A percentile compares a stretch with the other conserved stretches of the same genome.
These are phyloP conservation scores for Phyllostomus hastatus DNA, from an alignment of 2,113 vertebrate genomes.

Conservation along the genomic window DNA sequence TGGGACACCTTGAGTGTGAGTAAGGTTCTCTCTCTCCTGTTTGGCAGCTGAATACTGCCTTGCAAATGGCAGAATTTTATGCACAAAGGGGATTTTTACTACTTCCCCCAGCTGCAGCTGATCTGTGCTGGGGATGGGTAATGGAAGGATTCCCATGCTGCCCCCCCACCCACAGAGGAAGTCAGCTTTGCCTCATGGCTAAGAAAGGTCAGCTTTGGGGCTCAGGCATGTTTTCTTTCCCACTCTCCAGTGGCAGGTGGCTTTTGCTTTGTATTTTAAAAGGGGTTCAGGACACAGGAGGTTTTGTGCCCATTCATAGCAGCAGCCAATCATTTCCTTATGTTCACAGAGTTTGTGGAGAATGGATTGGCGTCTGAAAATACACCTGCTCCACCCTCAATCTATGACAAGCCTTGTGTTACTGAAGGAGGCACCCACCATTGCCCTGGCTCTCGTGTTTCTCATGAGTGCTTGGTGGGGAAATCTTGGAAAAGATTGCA, in stretches of 20 bases:
- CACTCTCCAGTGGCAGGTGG: background rate
- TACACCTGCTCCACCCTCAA: background rate
- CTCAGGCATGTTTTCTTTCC: background rate
- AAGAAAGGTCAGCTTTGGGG: background rate
- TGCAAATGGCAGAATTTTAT: background rate
- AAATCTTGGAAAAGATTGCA: background rate
- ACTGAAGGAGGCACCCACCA: background rate
- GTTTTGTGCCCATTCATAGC: background rate
- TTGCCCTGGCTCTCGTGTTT: background rate
- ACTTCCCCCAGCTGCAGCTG: background rate
- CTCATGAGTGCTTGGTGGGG: background rate
- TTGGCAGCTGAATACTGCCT: background rate
- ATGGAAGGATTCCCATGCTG: background rate
- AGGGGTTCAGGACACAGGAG: background rate
- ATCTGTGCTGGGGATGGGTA: background rate
- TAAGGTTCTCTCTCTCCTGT: background rate
- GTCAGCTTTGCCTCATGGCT: background rate
- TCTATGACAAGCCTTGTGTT: background rate
- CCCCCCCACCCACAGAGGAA: background rate
- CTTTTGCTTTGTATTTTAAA: background rate
- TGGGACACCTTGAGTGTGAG: background rate
- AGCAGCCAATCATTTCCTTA: background rate
- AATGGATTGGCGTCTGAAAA: background rate
- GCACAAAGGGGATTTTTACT: background rate
- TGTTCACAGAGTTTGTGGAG: background rate